These are phyloP conservation scores for Abscondita cerata DNA, from an alignment of 2,888 invertebrate species.

Conservation along the genomic window DNA sequence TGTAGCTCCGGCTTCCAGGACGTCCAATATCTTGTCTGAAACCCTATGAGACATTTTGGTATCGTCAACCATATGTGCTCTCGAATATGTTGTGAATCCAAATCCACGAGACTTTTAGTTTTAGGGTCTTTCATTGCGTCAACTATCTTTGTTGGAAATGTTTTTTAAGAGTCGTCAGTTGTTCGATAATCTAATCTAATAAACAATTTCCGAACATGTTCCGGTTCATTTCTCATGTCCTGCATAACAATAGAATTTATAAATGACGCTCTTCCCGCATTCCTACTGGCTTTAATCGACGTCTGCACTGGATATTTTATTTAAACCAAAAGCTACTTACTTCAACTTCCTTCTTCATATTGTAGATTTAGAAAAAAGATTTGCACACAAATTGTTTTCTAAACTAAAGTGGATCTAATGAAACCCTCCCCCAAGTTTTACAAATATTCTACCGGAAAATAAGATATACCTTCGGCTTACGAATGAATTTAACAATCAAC, in stretches of 20 bases:
- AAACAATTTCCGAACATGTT: constrained; percentile 89
- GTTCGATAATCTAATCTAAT: constrained; percentile 95
- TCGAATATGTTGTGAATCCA: constrained; percentile 96
- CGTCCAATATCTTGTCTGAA: constrained; percentile 90
- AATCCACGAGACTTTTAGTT: constrained; percentile 96
- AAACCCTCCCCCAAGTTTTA: too few species aligned
- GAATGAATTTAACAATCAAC: too few species aligned
- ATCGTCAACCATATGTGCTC: constrained; percentile 94
- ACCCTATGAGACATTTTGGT: constrained; percentile 94
- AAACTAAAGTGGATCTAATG: too few species aligned
- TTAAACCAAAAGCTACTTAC: constrained; percentile 8
- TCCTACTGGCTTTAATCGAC: too few species aligned
- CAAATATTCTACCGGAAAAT: too few species aligned
- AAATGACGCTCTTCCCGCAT: too few species aligned
- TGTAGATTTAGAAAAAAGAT: too few species aligned
- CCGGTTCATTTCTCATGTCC: constrained; percentile 72
- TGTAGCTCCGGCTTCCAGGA: constrained; percentile 92
- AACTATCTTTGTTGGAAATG: constrained; percentile 95
- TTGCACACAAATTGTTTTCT: too few species aligned
- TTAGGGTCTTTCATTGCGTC: constrained; percentile 97
- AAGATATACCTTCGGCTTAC: too few species aligned
- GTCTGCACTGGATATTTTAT: too few species aligned
- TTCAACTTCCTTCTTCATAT: constrained; percentile 8
- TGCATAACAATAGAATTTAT: constrained; percentile 36
- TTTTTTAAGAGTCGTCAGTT: constrained; percentile 89